Evolutionary conservation across 2,113 vertebrate species (phyloP), one percentile per base, ranked within the genome.

Genomic region (Brevimyrus niger): DNA sequence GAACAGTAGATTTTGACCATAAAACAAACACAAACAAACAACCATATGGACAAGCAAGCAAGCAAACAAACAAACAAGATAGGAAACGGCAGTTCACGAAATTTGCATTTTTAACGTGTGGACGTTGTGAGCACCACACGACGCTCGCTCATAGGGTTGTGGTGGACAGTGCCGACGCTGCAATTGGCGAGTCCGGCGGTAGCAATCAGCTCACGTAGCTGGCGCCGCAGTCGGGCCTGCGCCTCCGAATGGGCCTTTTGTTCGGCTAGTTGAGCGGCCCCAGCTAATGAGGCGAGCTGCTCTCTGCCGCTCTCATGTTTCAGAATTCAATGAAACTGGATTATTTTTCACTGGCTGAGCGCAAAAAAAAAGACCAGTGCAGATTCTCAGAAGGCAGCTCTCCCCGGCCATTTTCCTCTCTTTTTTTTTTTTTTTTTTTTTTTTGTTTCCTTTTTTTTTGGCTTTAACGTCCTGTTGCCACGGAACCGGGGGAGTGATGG

Each of bases 151-250:
- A 51, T 83, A 11, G 46, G 44, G 44, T 3, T 48, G 83, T 9
- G 7, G 83, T 19, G 83, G 23, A 27, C 3, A 13, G 23, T 4
- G 10, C 46, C 5, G 46, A 13, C 19, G 21, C 4, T 10, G 17
- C 21, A 15, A 80, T 42, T 17, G 11, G 21, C 83, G 23, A 21
- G 44, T 69, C 61, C 44, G 27, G 58, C 27, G 65, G 42, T 76
- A 88, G 82, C 61, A 90, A 85, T 88, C 87, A 84, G 76, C 84
- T 61, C 87, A 87, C 47, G 42, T 82, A 69, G 76, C 51, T 50
- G 53, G 50, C 27, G 73, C 91, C 91, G 89, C 91, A 47, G 58
- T 53, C 91, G 91, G 91, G 92, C 89, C 90, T 89, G 91, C 91
- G 27, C 83, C 46, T 73, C 82, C 76, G 82, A 91, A 89, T 89